Percentiles rank a stretch among this genome's conserved stretches.
Evolutionary conservation across 2,113 vertebrate species (phyloP).

Genomic region (Xenotilapia leptura): DNA sequence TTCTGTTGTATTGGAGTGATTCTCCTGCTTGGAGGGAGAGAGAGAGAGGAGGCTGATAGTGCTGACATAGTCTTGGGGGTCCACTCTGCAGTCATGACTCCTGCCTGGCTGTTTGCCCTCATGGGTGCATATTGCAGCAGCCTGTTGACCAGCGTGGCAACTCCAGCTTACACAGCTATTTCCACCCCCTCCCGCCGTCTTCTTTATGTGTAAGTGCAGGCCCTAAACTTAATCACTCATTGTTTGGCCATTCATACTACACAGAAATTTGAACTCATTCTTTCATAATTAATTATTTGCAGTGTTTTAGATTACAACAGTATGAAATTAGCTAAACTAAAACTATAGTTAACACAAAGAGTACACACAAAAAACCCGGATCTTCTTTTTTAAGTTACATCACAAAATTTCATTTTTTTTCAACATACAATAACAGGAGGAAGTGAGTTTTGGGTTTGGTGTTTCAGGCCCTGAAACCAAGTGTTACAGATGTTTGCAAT

Average conservation of each 20-base stretch:
- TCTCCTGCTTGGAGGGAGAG: neutral
- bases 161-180: slow-evolving; percentile 31
- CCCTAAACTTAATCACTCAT: neutral
- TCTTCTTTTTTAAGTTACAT: neutral
- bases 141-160: slow-evolving; percentile 27
- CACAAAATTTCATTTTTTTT: neutral
- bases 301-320: neutral
- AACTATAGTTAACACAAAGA: neutral
- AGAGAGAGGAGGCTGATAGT: neutral
- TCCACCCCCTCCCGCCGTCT: neutral
- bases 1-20: neutral
- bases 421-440: neutral
- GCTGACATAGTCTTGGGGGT: slow-evolving; percentile 43
- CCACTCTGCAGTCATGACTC: slow-evolving; percentile 42
- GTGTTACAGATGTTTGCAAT: neutral
- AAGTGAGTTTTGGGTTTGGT: neutral
- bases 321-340: neutral
- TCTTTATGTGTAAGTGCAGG: neutral
- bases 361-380: neutral
- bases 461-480: neutral
- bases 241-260: neutral
- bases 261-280: neutral
- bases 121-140: slow-evolving; percentile 21
- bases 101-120: slow-evolving; percentile 23
- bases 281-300: neutral